Percentiles rank a stretch among this genome's conserved stretches.
Conservation (phyloP, 2,888 invertebrate species). For the Microplitis manilae region DNA sequence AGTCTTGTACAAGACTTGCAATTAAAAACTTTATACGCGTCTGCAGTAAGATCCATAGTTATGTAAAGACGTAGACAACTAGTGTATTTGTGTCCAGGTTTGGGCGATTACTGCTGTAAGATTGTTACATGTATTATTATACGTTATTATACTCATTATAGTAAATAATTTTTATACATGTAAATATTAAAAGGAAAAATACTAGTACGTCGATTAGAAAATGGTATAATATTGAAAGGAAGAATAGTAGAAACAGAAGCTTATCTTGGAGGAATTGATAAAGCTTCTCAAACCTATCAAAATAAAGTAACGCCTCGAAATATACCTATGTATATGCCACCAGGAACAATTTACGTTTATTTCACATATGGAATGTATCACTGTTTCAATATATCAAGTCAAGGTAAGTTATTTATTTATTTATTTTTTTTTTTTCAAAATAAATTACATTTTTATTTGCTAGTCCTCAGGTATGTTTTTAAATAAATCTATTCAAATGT, state of each 20-base stretch:
- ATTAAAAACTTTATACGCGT: too few relatives aligned
- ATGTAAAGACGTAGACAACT: too few relatives aligned
- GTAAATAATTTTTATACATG: too few relatives aligned
- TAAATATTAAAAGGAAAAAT: constrained; percentile 73
- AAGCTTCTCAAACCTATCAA: constrained; percentile 78
- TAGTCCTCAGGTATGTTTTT: too few relatives aligned
- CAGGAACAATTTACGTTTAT: constrained; percentile 82
- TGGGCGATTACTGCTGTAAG: too few relatives aligned
- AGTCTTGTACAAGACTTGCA: too few relatives aligned
- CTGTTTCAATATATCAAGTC: constrained; percentile 82
- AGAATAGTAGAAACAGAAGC: constrained; percentile 83
- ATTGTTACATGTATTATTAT: too few relatives aligned
- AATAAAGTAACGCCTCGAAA: constrained; percentile 77
- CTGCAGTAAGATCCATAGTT: too few relatives aligned
- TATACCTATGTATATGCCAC: constrained; percentile 81
- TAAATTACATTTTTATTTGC: too few relatives aligned
- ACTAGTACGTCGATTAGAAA: constrained; percentile 74
- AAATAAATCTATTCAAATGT: too few relatives aligned
- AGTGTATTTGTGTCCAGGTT: too few relatives aligned
- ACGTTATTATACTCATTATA: too few relatives aligned
- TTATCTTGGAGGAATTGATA: constrained; percentile 79
- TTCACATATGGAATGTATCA: constrained; percentile 83
- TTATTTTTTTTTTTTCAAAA: not conserved
- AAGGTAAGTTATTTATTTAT: constrained; percentile 68
- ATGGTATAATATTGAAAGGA: constrained; percentile 75